These are phyloP conservation scores for Drosophila ohnishii DNA, from an alignment of 1,140 invertebrate genomes.

Conservation along the genomic window DNA sequence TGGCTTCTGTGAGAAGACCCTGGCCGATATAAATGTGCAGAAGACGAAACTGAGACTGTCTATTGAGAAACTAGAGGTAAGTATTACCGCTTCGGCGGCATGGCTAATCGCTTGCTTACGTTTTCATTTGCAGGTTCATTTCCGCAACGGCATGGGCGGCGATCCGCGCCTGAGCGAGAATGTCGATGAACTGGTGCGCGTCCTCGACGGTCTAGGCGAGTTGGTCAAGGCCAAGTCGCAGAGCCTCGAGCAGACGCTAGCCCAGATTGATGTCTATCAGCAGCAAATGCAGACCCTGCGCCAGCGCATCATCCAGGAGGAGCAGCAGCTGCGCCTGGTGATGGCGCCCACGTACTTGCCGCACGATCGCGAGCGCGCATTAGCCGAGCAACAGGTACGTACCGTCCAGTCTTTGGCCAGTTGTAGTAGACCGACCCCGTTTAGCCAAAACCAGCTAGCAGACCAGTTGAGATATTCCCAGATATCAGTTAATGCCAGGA, in stretches of 20 bases:
- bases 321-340: constrained; percentile 92
- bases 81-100: constrained; percentile 48
- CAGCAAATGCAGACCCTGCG: constrained; percentile 93
- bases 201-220: constrained; percentile 86
- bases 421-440: constrained; percentile 42
- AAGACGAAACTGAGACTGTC: constrained; percentile 95
- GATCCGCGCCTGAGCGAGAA: constrained; percentile 89
- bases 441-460: constrained; percentile 35
- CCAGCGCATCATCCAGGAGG: constrained; percentile 91
- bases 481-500: constrained; percentile 38
- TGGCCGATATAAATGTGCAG: constrained; percentile 94
- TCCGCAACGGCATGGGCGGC: constrained; percentile 91
- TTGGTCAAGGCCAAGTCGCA: constrained; percentile 88
- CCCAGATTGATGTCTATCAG: constrained; percentile 94
- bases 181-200: constrained; percentile 87
- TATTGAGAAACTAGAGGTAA: constrained; percentile 95
- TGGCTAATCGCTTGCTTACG: constrained; percentile 16
- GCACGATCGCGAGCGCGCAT: constrained; percentile 92
- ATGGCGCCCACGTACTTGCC: constrained; percentile 92
- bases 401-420: constrained; percentile 32
- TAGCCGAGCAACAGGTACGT: constrained; percentile 96
- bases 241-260: constrained; percentile 90
- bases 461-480: constrained; percentile 23
- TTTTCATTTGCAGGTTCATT: constrained; percentile 88
- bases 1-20: constrained; percentile 92